Percentiles rank a stretch among this genome's conserved stretches.
These are phyloP conservation scores for Falco cherrug DNA, from an alignment of 2,797 vertebrate species.

Conservation along the genomic window DNA sequence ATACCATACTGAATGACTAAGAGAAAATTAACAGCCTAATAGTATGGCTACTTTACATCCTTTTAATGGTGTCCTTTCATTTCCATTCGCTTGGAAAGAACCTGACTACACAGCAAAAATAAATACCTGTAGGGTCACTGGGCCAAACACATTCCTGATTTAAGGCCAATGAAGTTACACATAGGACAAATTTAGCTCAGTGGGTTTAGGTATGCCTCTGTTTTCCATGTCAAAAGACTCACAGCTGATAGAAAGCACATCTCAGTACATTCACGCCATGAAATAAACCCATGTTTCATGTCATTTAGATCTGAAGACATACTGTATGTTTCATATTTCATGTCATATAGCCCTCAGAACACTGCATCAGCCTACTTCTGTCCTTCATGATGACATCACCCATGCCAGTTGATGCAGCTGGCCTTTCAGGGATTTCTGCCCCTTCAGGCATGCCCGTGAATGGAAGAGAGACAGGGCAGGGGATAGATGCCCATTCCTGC, in stretches of 20 bases:
- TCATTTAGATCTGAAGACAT: background rate
- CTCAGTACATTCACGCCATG: background rate
- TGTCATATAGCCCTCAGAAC: background rate
- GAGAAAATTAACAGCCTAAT: background rate
- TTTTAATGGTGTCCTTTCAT: background rate
- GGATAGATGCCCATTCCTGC: background rate
- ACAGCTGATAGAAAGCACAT: background rate
- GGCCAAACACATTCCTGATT: constrained; percentile 17
- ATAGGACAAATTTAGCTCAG: background rate
- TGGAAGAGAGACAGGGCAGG: background rate
- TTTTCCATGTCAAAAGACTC: background rate
- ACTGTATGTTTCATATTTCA: background rate
- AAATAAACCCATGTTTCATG: background rate
- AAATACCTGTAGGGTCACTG: background rate
- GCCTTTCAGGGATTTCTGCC: background rate
- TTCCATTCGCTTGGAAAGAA: constrained; percentile 15
- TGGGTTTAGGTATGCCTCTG: background rate
- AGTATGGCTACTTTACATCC: background rate
- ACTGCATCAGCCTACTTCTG: background rate
- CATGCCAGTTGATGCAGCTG: background rate
- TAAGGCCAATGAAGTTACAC: background rate
- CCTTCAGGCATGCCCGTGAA: background rate
- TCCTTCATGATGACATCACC: background rate
- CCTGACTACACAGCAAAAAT: background rate
- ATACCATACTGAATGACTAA: background rate